Percentiles rank a stretch among this genome's conserved stretches.
Evolutionary conservation across 2,888 invertebrate genomes (phyloP).

Genomic region (Phyllotreta striolata): DNA sequence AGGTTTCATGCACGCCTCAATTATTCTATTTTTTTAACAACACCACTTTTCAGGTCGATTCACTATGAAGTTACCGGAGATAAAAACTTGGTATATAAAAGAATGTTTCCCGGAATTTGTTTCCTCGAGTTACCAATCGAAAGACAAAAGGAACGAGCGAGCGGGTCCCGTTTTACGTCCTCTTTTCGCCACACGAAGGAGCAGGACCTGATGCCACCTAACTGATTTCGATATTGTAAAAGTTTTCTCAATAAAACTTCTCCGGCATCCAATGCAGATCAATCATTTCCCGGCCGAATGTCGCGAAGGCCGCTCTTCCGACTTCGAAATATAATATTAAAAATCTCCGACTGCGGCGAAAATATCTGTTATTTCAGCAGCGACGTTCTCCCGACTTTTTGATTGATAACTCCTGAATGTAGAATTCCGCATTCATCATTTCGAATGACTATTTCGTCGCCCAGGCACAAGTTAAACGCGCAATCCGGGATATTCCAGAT

Average conservation of each 20-base stretch:
- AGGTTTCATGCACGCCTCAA: too few relatives aligned
- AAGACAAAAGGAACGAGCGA: too few relatives aligned
- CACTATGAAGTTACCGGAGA: too few relatives aligned
- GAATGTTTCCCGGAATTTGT: too few relatives aligned
- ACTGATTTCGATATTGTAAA: constrained; percentile 42
- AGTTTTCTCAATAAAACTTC: constrained; percentile 44
- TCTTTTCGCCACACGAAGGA: constrained; percentile 15
- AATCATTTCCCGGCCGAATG: constrained; percentile 39
- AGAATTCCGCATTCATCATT: too few relatives aligned
- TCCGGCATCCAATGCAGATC: constrained; percentile 39
- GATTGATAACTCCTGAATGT: constrained; percentile 26
- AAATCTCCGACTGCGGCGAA: constrained; percentile 31
- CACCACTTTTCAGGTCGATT: too few relatives aligned
- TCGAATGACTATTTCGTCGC: too few relatives aligned
- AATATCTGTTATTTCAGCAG: constrained; percentile 23
- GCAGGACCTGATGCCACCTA: constrained; percentile 33
- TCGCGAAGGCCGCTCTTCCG: constrained; percentile 9
- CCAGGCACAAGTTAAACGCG: too few relatives aligned
- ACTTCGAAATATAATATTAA: constrained; percentile 35
- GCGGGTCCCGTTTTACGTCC: constrained; percentile 28
- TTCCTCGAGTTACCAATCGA: too few relatives aligned
- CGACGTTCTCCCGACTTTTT: constrained; percentile 24
- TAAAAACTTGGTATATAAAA: too few relatives aligned
- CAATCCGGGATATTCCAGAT: too few relatives aligned
- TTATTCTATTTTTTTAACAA: too few relatives aligned